Conservation (phyloP, 1,140 invertebrate genomes). For the Ceratitis capitata region DNA sequence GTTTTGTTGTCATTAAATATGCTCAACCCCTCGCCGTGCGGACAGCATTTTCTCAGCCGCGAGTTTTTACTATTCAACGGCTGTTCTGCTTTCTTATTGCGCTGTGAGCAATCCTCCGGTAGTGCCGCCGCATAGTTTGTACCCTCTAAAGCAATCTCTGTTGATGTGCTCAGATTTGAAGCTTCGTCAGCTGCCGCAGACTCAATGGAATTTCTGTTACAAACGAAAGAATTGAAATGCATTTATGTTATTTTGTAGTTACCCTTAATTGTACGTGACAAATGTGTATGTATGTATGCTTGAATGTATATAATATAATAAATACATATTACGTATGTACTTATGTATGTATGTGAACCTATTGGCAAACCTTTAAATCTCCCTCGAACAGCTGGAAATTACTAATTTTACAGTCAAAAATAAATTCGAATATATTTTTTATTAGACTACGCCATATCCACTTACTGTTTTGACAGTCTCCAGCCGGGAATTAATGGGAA, state of each 20-base stretch:
- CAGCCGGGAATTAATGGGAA: too few species aligned
- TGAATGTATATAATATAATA: background rate
- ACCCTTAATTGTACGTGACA: background rate
- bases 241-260: background rate
- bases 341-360: background rate
- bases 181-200: background rate
- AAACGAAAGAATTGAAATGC: background rate
- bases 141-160: background rate
- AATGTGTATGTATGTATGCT: background rate
- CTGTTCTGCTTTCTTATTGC: conserved; percentile 52
- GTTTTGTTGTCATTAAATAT: conserved; percentile 57
- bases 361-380: too few species aligned
- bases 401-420: too few species aligned
- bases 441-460: too few species aligned
- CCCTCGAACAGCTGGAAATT: too few species aligned
- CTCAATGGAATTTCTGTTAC: background rate
- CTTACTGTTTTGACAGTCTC: too few species aligned
- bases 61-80: conserved; percentile 47
- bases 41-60: conserved; percentile 57
- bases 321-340: background rate
- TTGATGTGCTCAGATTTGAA: background rate
- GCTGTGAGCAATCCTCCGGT: conserved; percentile 57
- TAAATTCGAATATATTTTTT: too few species aligned
- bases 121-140: background rate
- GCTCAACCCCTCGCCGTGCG: conserved; percentile 57